Conservation (phyloP, 2,888 invertebrate genomes). For the Spodoptera picta region DNA sequence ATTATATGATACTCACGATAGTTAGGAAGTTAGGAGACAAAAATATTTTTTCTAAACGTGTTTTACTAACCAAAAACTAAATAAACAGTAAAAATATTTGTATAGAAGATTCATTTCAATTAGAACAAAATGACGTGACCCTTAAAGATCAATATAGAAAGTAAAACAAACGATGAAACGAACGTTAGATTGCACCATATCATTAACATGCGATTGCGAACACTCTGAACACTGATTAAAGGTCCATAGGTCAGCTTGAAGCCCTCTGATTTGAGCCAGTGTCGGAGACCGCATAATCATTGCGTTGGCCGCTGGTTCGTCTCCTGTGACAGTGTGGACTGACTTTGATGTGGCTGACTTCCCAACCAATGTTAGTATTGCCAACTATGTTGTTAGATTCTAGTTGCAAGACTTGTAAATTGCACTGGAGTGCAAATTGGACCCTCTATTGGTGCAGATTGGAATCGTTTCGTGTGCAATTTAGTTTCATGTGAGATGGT, state of each 20-base stretch:
- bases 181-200: slow-evolving; percentile 19
- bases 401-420: slow-evolving; percentile 11
- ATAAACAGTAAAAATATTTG: too few species aligned
- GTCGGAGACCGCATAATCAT: slow-evolving; percentile 34
- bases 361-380: slow-evolving; percentile 7
- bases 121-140: too few species aligned
- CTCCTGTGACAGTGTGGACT: slow-evolving; percentile 26
- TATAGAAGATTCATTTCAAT: too few species aligned
- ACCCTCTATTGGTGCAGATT: slow-evolving; percentile 27
- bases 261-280: slow-evolving; percentile 45
- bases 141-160: background rate
- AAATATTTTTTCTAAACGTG: too few species aligned
- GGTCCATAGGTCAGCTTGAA: slow-evolving; percentile 16
- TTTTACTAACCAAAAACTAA: too few species aligned
- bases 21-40: too few species aligned
- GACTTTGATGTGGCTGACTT: slow-evolving; percentile 16
- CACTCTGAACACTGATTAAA: slow-evolving; percentile 42
- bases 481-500: background rate
- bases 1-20: too few species aligned
- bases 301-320: background rate
- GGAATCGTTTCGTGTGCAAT: slow-evolving; percentile 6
- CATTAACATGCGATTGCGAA: slow-evolving; percentile 39
- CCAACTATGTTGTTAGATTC: slow-evolving; percentile 13
- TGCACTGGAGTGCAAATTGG: slow-evolving; percentile 6
- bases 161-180: slow-evolving; percentile 14